Evolutionary conservation across 2,113 vertebrate genomes (phyloP).

Genomic region (Hypanus sabinus): DNA sequence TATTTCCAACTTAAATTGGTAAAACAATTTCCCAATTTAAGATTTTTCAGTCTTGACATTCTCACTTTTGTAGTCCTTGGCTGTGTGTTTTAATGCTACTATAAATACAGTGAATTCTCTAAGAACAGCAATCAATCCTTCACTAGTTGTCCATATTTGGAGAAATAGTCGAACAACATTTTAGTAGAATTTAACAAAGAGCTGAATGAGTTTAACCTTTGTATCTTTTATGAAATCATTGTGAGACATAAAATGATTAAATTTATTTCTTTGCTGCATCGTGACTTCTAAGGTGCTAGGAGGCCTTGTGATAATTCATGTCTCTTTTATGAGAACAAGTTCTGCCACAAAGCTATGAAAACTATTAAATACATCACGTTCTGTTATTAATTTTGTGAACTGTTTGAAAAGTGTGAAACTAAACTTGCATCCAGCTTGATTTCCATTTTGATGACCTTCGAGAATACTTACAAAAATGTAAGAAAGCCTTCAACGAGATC

Average conservation of each 20-base stretch:
- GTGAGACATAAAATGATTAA: neutral
- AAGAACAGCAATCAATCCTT: neutral
- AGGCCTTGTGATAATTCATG: conserved; percentile 18
- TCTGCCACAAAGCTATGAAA: neutral
- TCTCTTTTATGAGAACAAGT: neutral
- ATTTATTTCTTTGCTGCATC: conserved; percentile 16
- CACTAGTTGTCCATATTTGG: too few species aligned
- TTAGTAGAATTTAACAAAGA: neutral
- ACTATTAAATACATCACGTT: neutral
- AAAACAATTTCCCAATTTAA: neutral
- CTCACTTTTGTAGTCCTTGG: neutral
- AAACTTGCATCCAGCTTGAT: neutral
- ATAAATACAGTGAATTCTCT: neutral
- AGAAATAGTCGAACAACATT: too few species aligned
- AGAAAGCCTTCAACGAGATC: neutral
- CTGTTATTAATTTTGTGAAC: conserved; percentile 21
- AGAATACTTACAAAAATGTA: neutral
- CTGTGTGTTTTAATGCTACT: neutral
- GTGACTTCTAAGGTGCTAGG: neutral
- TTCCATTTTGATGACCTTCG: neutral
- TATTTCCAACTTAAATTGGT: too few species aligned
- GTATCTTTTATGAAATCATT: neutral
- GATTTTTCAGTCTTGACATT: neutral
- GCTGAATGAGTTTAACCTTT: conserved; percentile 8
- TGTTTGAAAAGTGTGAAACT: neutral